Evolutionary conservation across 2,888 invertebrate species (phyloP).

Genomic region (Drosophila colorata): DNA sequence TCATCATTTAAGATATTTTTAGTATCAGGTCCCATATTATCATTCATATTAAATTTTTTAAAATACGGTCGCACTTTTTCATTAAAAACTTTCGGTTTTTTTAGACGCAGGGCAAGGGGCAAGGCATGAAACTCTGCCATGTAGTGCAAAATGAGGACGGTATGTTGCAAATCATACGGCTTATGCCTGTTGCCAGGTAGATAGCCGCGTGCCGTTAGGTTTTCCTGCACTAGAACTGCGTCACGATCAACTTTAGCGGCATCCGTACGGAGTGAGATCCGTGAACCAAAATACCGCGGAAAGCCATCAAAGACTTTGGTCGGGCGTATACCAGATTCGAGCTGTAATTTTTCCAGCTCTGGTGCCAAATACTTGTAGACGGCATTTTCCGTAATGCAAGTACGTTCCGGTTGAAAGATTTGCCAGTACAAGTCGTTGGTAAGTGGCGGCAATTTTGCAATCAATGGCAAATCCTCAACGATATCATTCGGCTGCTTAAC

Average conservation of each 20-base stretch:
- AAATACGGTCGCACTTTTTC: constrained; percentile 84
- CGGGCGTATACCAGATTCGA: constrained; percentile 85
- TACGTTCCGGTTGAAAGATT: constrained; percentile 87
- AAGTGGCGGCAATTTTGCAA: constrained; percentile 87
- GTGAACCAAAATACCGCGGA: constrained; percentile 87
- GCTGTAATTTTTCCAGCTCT: constrained; percentile 85
- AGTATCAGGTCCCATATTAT: constrained; percentile 45
- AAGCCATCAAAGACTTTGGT: constrained; percentile 85
- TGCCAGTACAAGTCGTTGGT: constrained; percentile 86
- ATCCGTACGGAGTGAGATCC: constrained; percentile 84
- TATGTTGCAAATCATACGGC: constrained; percentile 86
- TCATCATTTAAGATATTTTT: constrained; percentile 55
- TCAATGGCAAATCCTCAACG: constrained; percentile 85
- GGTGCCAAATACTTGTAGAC: constrained; percentile 86
- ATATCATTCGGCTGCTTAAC: constrained; percentile 71
- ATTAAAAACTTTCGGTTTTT: constrained; percentile 85
- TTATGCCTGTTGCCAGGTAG: constrained; percentile 86
- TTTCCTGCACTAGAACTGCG: constrained; percentile 87
- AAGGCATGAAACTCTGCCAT: constrained; percentile 87
- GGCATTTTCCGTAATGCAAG: constrained; percentile 87
- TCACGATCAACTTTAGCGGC: constrained; percentile 86
- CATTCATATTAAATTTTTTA: constrained; percentile 71
- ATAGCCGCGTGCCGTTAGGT: constrained; percentile 86
- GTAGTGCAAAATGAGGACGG: constrained; percentile 85
- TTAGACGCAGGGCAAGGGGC: constrained; percentile 86